Conservation (phyloP, 1,140 invertebrate genomes). For the Saccostrea echinata region DNA sequence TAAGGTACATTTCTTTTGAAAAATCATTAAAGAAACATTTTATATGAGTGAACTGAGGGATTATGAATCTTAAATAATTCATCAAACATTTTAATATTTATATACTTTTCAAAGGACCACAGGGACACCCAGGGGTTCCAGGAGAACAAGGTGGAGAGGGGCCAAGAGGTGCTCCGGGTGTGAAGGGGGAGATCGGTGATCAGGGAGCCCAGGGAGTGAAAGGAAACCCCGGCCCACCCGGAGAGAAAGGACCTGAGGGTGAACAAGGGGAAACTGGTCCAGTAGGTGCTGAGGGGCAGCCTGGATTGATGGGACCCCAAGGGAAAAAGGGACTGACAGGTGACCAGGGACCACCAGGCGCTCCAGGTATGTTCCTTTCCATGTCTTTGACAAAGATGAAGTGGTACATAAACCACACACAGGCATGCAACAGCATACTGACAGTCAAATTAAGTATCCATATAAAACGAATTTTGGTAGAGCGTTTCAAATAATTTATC, state of each 20-base stretch:
- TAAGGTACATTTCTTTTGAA: too few relatives aligned
- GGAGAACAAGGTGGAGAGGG: conserved; percentile 37
- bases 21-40: too few relatives aligned
- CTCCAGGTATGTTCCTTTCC: neutral
- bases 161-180: conserved; percentile 38
- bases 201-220: neutral
- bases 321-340: neutral
- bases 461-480: neutral
- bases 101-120: conserved; percentile 17
- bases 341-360: neutral
- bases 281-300: neutral
- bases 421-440: neutral
- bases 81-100: neutral
- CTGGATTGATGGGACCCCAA: neutral
- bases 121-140: conserved; percentile 32
- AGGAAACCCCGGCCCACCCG: conserved; percentile 10
- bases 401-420: neutral
- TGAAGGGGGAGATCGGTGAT: neutral
- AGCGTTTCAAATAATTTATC: neutral
- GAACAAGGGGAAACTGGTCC: neutral
- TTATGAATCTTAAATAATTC: too few relatives aligned
- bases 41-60: too few relatives aligned
- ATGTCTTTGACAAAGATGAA: neutral
- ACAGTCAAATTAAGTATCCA: neutral
- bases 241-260: conserved; percentile 18